Evolutionary conservation across 2,888 invertebrate genomes (phyloP), one percentile per base, ranked within the genome.

Genomic region (Watsonalla binaria): DNA sequence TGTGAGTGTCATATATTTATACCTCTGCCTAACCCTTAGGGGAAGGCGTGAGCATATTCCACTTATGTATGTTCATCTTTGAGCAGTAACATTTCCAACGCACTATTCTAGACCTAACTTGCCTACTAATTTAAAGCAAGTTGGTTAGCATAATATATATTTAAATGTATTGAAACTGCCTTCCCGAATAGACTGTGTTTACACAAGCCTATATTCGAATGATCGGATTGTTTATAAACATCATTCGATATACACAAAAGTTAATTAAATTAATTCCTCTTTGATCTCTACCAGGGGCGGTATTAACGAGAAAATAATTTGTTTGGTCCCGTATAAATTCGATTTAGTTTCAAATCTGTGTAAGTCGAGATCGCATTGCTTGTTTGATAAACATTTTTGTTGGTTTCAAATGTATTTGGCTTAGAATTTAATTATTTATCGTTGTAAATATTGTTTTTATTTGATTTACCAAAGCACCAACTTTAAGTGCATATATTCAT

Each of bases 261-360:
- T 70, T 74, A 74, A 78, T 74, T 71, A 61, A 74, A 70, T 72
- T 61, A 70, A 61, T 65, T 62, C 62, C 58, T 58, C 66, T 76
- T 75, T 72, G 73, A 76, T 72, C 68, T 65, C 54, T 51, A 58
- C 62, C 58, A 37, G 54, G 35, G 61, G 60, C 68, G 55, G 61
- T 62, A 58, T 65, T 63, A 67, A 73, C 62, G 63, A 68, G 63
- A 58, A 68, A 66, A 63, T 66, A 62, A 59, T 57, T 59, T 55
- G 54, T 54, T 51, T 55, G 47, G 45, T 45, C 51, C 46, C 42
- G 54, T 64, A 65, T 48, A 46, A 50, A 51, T 46, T 47, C 37
- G 45, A 51, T 56, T 55, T 56, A 55, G 54, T 59, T 62, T 56
- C 59, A 61, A 65, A 62, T 66, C 56, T 54, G 59, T 63, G 57